Evolutionary conservation across 2,888 invertebrate species (phyloP).

Genomic region (Panopea generosa): DNA sequence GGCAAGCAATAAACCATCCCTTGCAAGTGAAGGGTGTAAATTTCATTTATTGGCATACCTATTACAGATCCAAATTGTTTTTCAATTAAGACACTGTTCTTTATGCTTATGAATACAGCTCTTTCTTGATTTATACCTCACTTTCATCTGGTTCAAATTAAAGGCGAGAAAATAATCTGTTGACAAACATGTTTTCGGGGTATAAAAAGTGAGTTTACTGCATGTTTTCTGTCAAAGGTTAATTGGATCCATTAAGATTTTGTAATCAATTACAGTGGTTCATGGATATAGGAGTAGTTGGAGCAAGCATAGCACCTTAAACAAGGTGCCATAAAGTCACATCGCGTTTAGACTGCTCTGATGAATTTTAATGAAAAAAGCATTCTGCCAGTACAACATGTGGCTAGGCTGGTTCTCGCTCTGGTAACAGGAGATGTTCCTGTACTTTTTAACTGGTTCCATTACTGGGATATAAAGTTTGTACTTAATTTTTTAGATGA

Average conservation of each 20-base stretch:
- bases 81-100: constrained; percentile 38
- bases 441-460: too few relatives aligned
- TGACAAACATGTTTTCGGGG: constrained; percentile 48
- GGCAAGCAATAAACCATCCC: too few relatives aligned
- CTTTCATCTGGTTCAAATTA: constrained; percentile 46
- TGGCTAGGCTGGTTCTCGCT: too few relatives aligned
- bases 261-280: constrained; percentile 41
- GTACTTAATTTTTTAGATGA: too few relatives aligned
- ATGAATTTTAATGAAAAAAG: too few relatives aligned
- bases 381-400: too few relatives aligned
- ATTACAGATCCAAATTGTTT: constrained; percentile 39
- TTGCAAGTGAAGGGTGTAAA: constrained; percentile 4
- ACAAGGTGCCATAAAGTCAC: too few relatives aligned
- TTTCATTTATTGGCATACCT: constrained; percentile 5
- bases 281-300: too few relatives aligned
- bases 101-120: constrained; percentile 27
- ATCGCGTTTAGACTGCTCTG: too few relatives aligned
- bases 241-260: constrained; percentile 53
- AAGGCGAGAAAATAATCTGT: constrained; percentile 43
- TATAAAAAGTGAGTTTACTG: constrained; percentile 41
- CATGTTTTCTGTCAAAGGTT: constrained; percentile 49
- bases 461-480: too few relatives aligned
- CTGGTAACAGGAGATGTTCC: too few relatives aligned
- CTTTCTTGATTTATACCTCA: constrained; percentile 28
- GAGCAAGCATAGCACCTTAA: too few relatives aligned